phyloP scores from a whole-genome alignment of 2,797 vertebrate genomes.

The Chelon labrosus region DNA sequence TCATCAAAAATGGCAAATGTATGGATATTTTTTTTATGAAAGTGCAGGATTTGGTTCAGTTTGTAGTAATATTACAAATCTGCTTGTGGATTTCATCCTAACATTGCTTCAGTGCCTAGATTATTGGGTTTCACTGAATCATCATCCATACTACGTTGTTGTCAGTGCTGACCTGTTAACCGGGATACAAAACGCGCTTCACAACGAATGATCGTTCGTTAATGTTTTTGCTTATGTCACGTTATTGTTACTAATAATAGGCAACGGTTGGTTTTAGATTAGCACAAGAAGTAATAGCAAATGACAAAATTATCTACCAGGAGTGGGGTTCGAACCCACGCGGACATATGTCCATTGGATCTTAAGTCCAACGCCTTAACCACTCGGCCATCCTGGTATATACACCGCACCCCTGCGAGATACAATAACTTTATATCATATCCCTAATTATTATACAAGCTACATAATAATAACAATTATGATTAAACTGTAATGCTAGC shows the following conservation, averaged over 20 bases:
- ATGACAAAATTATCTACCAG: slow-evolving; percentile 77
- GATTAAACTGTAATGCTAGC: not conserved
- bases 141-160: not conserved
- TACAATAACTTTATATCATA: no score
- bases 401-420: not conserved
- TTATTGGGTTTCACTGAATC: not conserved
- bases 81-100: no score
- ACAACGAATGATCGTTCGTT: not conserved
- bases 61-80: not conserved
- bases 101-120: not conserved
- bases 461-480: accelerated
- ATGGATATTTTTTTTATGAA: not conserved
- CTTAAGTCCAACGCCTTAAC: slow-evolving; percentile 93
- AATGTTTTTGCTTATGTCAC: no score
- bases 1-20: not conserved
- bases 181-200: not conserved
- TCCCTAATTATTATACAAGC: no score
- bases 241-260: no score
- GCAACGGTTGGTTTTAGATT: no score
- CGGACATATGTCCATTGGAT: slow-evolving; percentile 91
- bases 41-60: not conserved
- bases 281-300: no score
- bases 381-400: slow-evolving; percentile 91
- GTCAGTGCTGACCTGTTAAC: not conserved
- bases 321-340: slow-evolving; percentile 92